Base-by-base conservation (phyloP, 2,113 vertebrate species). In the Cepphus grylle region DNA sequence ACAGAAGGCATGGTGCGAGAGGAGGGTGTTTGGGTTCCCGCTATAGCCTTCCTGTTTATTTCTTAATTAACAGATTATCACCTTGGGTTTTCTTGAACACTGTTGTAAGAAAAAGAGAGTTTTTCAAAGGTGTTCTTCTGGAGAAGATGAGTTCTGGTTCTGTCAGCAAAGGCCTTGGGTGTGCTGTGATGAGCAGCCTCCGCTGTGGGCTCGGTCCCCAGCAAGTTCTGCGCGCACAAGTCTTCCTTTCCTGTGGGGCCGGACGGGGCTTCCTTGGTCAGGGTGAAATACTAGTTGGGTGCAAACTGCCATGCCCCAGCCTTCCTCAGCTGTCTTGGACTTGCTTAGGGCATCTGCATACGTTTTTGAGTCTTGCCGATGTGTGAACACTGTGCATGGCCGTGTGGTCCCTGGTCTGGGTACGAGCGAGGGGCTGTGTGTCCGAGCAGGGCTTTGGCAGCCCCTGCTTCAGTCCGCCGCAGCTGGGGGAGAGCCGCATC, bases 361-460 rank as follows among this genome's bases (percentile, higher is more conserved):
- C 2, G 0, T 79, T 52, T 78, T 5, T 4, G 22, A 12, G 53
- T 45, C 49, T 12, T 32, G 3, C 5, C 7, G 11, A 53, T 27
- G 7, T 20, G 14, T 23, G 8, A 11, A 27, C 21, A n/a, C 27
- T 69, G 66, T 1, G 1, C 3, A 3, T 65, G 70, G 34, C 38
- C 2, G 2, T 10, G 58, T 13, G 29, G 20, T 22, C 34, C 47
- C 20, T 17, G 56, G 1, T 11, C 45, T n/a, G n/a, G 47, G 11
- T 9, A 13, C 0, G 1, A 74, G 30, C 0, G 0, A 66, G 36
- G 56, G 59, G 20, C 4, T 18, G 9, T 22, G 36, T 5, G 4
- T 5, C 20, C 6, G 6, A 49, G 63, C 49, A 47, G 74, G 32
- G 29, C 19, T 84, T 82, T 56, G 67, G 88, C 83, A 70, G 69